These are phyloP conservation scores for Cossypha dichroa DNA, from an alignment of 2,797 vertebrate species.

Conservation along the genomic window DNA sequence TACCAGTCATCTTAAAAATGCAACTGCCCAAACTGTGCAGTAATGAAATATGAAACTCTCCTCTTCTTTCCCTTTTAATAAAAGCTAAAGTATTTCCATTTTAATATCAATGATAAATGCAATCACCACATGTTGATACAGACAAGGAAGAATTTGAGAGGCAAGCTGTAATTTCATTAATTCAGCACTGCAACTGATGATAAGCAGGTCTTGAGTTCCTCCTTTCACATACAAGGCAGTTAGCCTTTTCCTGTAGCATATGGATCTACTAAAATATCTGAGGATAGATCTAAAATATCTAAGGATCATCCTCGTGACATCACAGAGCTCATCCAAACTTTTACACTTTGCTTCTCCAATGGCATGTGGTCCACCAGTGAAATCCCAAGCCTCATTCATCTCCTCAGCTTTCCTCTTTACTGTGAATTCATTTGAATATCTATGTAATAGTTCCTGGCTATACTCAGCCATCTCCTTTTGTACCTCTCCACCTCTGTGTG, in stretches of 20 bases:
- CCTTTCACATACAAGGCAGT: background rate
- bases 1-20: background rate
- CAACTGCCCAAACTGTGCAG: background rate
- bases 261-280: background rate
- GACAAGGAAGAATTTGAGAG: background rate
- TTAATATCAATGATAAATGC: background rate
- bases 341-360: background rate
- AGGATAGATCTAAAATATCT: background rate
- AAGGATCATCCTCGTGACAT: background rate
- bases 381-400: background rate
- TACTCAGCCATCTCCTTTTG: background rate
- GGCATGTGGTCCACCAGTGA: background rate
- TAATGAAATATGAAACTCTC: background rate
- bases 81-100: background rate
- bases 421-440: background rate
- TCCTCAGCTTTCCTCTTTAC: background rate
- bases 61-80: background rate
- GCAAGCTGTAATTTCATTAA: slow-evolving; percentile 18
- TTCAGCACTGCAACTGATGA: background rate
- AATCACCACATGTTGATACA: background rate
- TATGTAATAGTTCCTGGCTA: background rate
- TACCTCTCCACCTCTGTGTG: background rate
- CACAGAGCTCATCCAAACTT: background rate
- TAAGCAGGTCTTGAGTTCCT: background rate
- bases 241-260: background rate